phyloP scores from a whole-genome alignment of 2,113 vertebrate species.

The Catharus bicknelli region DNA sequence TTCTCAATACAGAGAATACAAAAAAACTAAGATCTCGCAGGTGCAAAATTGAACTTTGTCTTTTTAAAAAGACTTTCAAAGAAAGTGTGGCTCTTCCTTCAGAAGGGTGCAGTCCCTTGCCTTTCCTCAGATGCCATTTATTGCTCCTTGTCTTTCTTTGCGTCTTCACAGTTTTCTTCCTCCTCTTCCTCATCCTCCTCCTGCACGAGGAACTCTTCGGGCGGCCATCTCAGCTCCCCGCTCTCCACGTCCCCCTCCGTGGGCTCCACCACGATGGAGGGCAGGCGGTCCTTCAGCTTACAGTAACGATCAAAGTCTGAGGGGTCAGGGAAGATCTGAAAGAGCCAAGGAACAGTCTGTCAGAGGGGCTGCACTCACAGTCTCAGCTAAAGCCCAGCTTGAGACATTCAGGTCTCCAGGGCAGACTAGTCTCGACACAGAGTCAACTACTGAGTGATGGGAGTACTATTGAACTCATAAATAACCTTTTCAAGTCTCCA shows the following conservation, averaged over 20 bases:
- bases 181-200: conserved; percentile 82
- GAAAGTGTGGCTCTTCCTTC: conserved; percentile 60
- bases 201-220: conserved; percentile 91
- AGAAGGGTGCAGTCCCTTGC: conserved; percentile 63
- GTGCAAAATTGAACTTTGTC: conserved; percentile 79
- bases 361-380: not conserved
- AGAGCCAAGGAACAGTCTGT: conserved; percentile 6
- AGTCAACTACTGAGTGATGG: not conserved
- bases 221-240: conserved; percentile 96
- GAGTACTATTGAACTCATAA: not conserved
- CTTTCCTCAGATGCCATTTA: conserved; percentile 64
- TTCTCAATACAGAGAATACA: conserved; percentile 69
- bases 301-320: conserved; percentile 95
- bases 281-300: conserved; percentile 95
- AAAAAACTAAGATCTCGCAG: conserved; percentile 76
- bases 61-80: conserved; percentile 68
- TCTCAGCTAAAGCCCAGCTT: not conserved
- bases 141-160: conserved; percentile 79
- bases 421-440: not conserved
- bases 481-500: not conserved
- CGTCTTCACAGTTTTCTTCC: conserved; percentile 75
- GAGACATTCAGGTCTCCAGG: not conserved
- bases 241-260: conserved; percentile 96
- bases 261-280: conserved; percentile 94
- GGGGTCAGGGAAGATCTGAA: conserved; percentile 95